Evolutionary conservation across 30 jellyfish, hydroid and myxozoan species (phyloP), one percentile per base, ranked within the genome.

Genomic region (Cassiopea xamachana): DNA sequence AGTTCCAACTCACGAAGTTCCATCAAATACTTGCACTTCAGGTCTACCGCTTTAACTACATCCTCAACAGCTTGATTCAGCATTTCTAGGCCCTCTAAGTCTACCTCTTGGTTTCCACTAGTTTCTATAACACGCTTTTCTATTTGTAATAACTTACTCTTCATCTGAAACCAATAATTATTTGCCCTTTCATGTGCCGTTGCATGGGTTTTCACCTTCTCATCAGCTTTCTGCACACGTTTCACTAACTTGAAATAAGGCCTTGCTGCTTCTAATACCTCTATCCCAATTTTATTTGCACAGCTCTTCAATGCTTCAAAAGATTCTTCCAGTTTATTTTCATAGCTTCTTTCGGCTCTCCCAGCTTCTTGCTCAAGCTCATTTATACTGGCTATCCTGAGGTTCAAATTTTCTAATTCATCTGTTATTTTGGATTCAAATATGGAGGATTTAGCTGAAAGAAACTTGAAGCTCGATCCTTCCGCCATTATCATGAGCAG

Each of bases 191-290:
- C 68, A 51, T 1, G 46, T 7, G 77, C 49, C 1, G 76, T 18
- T 18, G 27, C 46, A 17, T 59, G 67, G 2, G 45, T 6, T 19
- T 59, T 69, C 7, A 62, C 69, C 27, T 46, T 59, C 68, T 48
- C 50, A 2, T 44, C 46, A 55, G 89, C 89, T 69, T 46, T 62
- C 2, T 17, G 80, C 0, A 80, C 68, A 6, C 43, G 80, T 45
- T 80, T 80, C 47, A 80, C 69, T 60, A 13, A 15, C 69, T 19
- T 80, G 68, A 80, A 80, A 55, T 80, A 80, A 12, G 89, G 89
- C 50, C 80, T 80, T 16, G 80, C 89, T 69, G 80, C 61, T 14
- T 80, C 80, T 44, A 80, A 60, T 1, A 43, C 15, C 45, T 61
- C 49, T 6, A 61, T 47, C 4, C 89, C 89, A 12, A 80, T 46